Percentiles rank a stretch among this genome's conserved stretches.
Evolutionary conservation across 2,888 invertebrate genomes (phyloP).

Genomic region (Eupeodes luniger): DNA sequence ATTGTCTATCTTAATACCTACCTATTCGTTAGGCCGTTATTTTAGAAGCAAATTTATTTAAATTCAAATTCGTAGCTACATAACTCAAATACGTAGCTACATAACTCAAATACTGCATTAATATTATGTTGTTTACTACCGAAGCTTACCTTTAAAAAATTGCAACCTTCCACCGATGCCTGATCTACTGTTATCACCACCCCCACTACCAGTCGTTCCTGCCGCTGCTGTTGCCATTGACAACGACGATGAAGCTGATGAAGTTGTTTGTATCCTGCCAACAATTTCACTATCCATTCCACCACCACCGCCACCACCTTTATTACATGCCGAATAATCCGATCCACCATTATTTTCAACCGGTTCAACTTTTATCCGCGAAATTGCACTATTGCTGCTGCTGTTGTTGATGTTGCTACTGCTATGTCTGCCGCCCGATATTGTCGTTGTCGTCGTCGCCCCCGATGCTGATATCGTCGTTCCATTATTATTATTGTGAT

Average conservation of each 20-base stretch:
- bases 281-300: conserved; percentile 68
- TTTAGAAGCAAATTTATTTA: no score
- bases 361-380: conserved; percentile 65
- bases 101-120: not conserved
- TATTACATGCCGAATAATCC: conserved; percentile 58
- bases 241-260: conserved; percentile 48
- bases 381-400: conserved; percentile 46
- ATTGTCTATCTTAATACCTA: no score
- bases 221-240: conserved; percentile 59
- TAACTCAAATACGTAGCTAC: no score
- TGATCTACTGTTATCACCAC: conserved; percentile 80
- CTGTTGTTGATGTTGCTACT: conserved; percentile 41
- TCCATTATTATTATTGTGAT: conserved; percentile 66
- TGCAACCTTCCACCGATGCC: conserved; percentile 84
- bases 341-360: conserved; percentile 62
- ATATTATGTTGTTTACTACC: not conserved
- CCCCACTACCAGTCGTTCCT: conserved; percentile 67
- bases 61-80: no score
- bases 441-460: conserved; percentile 61
- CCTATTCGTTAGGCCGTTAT: no score
- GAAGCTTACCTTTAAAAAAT: conserved; percentile 83
- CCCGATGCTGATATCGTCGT: conserved; percentile 76
- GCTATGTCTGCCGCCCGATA: conserved; percentile 49
- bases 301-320: conserved; percentile 14
- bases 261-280: conserved; percentile 78